Base-by-base conservation (phyloP, 2,113 vertebrate species). In the Cryptotis parvus region DNA sequence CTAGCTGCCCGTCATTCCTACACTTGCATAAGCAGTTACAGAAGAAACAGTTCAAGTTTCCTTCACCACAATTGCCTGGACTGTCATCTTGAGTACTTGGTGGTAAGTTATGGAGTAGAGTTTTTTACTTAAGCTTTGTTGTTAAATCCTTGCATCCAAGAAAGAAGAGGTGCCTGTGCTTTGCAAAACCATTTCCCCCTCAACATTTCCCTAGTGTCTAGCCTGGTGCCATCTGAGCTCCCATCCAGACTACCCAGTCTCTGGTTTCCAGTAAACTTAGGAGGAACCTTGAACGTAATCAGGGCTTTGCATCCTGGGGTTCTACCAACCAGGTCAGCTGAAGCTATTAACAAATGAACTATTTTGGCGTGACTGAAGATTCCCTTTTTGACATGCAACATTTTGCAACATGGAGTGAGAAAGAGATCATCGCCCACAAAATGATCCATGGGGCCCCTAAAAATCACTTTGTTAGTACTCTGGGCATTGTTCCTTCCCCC, bases 341-440 rank as follows among this genome's bases (percentile, higher is more conserved):
- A 41, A 85, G 68, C 49, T 35, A 14, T 33, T 8, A 91, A 76
- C 37, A 61, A 68, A 82, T 6, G 18, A 39, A 35, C 16, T 74
- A n/a, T 87, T 35, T 68, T 39, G 37, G 14, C 6, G 12, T 58
- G 72, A 6, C 26, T 26, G 9, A 84, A n/a, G 49, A 88, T 94
- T 89, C 75, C 20, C 49, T 83, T 94, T 69, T 78, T 0, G 0
- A 45, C 27, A 88, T 1, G 52, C 45, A 83, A 33, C 6, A 11
- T 94, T 90, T 86, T 73, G 85, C 78, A 92, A 88, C 8, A 29
- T 5, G 31, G 7, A 89, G 9, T 33, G 37, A 55, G 12, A 79
- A 88, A 66, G 8, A 72, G 39, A 49, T 58, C 37, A 69, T 33
- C 1, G 16, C 6, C 22, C 27, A 74, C 52, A 75, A 29, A 81